Evolutionary conservation across 2,797 vertebrate genomes (phyloP), one percentile per base, ranked within the genome.

Genomic region (Poeciliopsis presidionis): DNA sequence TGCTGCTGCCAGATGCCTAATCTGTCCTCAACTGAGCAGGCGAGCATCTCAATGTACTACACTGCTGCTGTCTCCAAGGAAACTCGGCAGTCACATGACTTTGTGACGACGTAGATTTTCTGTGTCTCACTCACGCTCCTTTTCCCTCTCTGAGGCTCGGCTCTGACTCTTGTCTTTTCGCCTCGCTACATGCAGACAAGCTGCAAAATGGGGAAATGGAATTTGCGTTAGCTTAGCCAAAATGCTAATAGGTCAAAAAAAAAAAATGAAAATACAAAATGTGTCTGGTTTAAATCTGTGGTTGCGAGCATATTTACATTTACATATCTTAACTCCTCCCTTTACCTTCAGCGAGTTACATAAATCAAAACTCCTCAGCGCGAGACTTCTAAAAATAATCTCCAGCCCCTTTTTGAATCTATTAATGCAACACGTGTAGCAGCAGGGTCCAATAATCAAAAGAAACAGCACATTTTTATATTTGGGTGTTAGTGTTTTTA

Each of bases 51-150:
- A 92, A 93, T 90, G 94, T 94, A 92, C 93, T 91, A 93, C 90
- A 92, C 92, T 89, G 95, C 94, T 93, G 91, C 93, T 93, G 96
- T 97, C 96, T 95, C 97, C 95, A 96, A 94, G 97, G 96, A 95
- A 96, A 98, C 96, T 93, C 93, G 46, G 85, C 70, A 30, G 88
- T 94, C 96, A 96, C 92, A 76, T 96, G 95, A 95, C 75, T 85
- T 67, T 7, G 75, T 95, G 95, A 95, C 94, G 93, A 91, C 47
- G 79, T 86, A 83, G 78, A 77, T 75, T 74, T 81, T 73, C 81
- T 79, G 77, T 74, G 70, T 75, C 76, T 73, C 77, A 61, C 82
- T 69, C 71, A 53, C 30, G 1, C 75, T 77, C 84, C 82, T 87
- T 45, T 79, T 87, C 77, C 74, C 84, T 84, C 81, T 84, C 77